Evolutionary conservation across 2,113 vertebrate genomes (phyloP).

Genomic region (Triplophysa tibetana): DNA sequence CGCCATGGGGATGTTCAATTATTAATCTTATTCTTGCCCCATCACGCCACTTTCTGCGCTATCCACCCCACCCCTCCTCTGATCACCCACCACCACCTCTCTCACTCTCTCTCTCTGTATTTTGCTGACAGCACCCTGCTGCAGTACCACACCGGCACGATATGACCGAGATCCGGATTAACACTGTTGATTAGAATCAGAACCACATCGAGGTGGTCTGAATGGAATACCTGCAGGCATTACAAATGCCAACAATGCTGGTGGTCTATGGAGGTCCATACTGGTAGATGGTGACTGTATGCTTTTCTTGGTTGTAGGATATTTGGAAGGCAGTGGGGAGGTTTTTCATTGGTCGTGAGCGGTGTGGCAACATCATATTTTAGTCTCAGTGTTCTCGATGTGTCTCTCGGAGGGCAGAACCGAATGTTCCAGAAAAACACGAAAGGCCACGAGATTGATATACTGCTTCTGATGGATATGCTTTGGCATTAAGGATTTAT

Average conservation of each 20-base stretch:
- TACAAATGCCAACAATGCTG: neutral
- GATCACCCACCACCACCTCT: slow-evolving; percentile 32
- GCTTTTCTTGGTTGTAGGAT: slow-evolving; percentile 22
- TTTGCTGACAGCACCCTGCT: slow-evolving; percentile 63
- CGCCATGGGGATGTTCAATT: slow-evolving; percentile 60
- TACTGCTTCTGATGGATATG: neutral
- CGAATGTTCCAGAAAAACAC: slow-evolving; percentile 24
- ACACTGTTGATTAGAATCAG: slow-evolving; percentile 9
- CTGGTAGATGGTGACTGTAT: slow-evolving; percentile 2
- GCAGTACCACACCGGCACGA: slow-evolving; percentile 68
- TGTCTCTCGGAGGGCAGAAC: neutral
- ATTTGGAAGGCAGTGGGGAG: neutral
- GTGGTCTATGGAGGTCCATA: slow-evolving; percentile 6
- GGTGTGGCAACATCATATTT: neutral
- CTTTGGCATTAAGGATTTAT: neutral
- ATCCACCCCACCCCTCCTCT: slow-evolving; percentile 24
- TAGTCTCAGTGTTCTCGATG: neutral
- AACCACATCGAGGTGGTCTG: neutral
- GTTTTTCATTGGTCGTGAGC: neutral
- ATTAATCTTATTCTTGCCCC: slow-evolving; percentile 58
- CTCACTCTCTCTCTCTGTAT: neutral
- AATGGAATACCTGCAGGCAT: neutral
- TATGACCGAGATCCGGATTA: slow-evolving; percentile 61
- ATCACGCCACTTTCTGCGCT: slow-evolving; percentile 35
- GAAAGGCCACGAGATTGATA: slow-evolving; percentile 1